Conservation (phyloP, 1,140 invertebrate genomes). For the Neuroterus valhalla region DNA sequence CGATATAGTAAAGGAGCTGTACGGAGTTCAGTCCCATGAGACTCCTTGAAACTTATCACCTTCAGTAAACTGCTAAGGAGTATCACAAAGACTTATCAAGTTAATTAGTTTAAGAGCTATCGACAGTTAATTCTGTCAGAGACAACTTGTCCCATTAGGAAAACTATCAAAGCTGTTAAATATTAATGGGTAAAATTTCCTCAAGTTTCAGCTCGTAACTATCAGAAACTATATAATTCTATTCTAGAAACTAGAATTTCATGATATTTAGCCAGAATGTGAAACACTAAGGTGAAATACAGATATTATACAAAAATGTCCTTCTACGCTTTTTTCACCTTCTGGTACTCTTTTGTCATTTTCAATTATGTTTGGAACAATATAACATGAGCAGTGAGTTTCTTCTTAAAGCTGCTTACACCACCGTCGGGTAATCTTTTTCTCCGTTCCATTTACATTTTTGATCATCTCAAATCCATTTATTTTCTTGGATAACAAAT, state of each 20-base stretch:
- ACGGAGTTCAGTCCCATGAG: background rate
- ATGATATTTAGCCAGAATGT: background rate
- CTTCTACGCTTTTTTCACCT: too few relatives aligned
- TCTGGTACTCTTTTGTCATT: too few relatives aligned
- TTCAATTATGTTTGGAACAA: too few relatives aligned
- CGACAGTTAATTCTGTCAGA: conserved; percentile 11
- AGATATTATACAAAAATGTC: too few relatives aligned
- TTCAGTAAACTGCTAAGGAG: conserved; percentile 2
- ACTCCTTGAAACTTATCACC: conserved; percentile 11
- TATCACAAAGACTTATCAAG: conserved; percentile 30
- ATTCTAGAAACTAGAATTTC: background rate
- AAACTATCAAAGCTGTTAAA: conserved; percentile 26
- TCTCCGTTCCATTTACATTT: too few relatives aligned
- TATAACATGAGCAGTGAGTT: too few relatives aligned
- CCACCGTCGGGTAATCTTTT: too few relatives aligned
- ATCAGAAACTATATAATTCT: background rate
- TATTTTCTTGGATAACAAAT: too few relatives aligned
- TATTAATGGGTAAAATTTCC: conserved; percentile 24
- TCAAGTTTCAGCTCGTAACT: background rate
- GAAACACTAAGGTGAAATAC: background rate
- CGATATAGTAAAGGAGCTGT: background rate
- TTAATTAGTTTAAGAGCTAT: conserved; percentile 29
- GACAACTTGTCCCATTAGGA: conserved; percentile 28
- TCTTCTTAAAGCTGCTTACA: too few relatives aligned
- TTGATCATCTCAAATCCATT: too few relatives aligned